Evolutionary conservation across 2,113 vertebrate species (phyloP).

Genomic region (Litocranius walleri): DNA sequence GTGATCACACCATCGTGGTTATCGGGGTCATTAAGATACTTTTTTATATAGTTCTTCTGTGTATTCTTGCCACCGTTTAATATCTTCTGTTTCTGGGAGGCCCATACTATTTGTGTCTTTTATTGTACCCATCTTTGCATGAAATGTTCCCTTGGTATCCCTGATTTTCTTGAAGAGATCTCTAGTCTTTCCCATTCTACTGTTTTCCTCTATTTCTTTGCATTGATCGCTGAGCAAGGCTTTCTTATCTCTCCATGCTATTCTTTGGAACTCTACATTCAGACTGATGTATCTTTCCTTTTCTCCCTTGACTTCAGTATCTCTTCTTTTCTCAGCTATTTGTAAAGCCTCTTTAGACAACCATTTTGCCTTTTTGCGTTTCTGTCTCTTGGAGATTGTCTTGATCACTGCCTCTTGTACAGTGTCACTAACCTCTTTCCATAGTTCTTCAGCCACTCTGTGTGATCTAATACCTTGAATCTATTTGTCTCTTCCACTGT

Average conservation of each 20-base stretch:
- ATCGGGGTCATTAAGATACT: neutral
- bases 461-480: neutral
- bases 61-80: neutral
- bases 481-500: neutral
- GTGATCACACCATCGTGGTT: neutral
- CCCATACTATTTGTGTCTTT: neutral
- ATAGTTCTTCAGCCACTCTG: neutral
- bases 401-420: neutral
- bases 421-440: rapidly evolving
- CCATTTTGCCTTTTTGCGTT: neutral
- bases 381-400: neutral
- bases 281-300: neutral
- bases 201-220: neutral
- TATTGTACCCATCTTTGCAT: neutral
- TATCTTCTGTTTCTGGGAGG: neutral
- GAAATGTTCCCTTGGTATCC: neutral
- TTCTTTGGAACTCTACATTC: neutral
- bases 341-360: neutral
- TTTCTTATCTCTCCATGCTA: neutral
- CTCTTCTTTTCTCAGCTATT: neutral
- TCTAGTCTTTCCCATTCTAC: neutral
- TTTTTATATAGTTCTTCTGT: neutral
- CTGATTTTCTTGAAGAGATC: neutral
- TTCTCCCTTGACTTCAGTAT: neutral
- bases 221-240: neutral